phyloP scores from a whole-genome alignment of 2,113 vertebrate genomes.

The Spea bombifrons region DNA sequence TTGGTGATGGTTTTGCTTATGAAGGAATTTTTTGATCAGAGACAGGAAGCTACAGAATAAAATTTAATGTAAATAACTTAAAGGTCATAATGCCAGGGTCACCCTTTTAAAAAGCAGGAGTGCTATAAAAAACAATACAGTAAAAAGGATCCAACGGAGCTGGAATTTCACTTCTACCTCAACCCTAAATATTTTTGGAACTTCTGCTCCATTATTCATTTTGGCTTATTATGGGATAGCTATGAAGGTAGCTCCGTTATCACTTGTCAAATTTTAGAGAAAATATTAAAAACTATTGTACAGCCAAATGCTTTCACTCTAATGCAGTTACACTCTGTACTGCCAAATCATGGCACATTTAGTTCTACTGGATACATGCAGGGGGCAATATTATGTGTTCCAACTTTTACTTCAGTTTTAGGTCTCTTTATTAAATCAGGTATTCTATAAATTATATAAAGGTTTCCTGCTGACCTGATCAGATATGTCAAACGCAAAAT shows the following conservation, averaged over 20 bases:
- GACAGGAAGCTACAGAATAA: too few species aligned
- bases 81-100: too few species aligned
- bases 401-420: not conserved
- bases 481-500: too few species aligned
- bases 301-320: conserved; percentile 9
- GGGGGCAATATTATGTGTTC: not conserved
- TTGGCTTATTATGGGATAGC: not conserved
- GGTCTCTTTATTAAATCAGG: too few species aligned
- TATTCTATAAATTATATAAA: too few species aligned
- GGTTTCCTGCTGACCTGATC: too few species aligned
- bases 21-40: too few species aligned
- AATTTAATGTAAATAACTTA: too few species aligned
- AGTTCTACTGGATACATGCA: not conserved
- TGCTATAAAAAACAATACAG: too few species aligned
- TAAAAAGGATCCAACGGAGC: not conserved
- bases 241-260: not conserved
- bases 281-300: conserved; percentile 16
- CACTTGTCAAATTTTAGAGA: conserved; percentile 1
- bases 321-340: conserved; percentile 16
- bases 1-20: too few species aligned
- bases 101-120: too few species aligned
- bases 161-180: conserved; percentile 5
- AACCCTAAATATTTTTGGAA: not conserved
- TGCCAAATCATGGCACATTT: conserved; percentile 2
- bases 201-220: not conserved